These are phyloP conservation scores for Carduelis carduelis DNA, from an alignment of 2,797 vertebrate species.

Conservation along the genomic window DNA sequence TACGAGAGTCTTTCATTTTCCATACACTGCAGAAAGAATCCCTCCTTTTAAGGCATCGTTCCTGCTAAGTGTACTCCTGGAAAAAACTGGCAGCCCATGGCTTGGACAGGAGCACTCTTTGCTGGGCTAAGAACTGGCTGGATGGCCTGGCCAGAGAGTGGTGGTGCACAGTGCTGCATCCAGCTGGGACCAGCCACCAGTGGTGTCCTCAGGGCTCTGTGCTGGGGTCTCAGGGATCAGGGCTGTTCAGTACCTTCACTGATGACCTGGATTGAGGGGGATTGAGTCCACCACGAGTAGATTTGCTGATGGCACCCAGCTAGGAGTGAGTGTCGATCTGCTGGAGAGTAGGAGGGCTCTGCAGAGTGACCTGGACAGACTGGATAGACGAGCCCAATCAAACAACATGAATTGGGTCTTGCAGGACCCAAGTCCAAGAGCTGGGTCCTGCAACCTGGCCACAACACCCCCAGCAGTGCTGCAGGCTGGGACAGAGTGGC, in stretches of 20 bases:
- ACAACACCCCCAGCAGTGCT: not conserved
- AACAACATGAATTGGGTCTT: not conserved
- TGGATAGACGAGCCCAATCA: not conserved
- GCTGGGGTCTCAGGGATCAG: not conserved
- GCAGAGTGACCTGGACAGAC: not conserved
- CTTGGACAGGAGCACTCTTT: not conserved
- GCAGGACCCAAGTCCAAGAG: not conserved
- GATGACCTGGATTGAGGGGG: not conserved
- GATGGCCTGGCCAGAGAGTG: accelerated
- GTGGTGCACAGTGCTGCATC: not conserved
- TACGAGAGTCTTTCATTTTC: not conserved
- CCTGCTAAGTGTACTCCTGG: not conserved
- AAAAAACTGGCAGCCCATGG: not conserved
- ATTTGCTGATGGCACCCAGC: not conserved
- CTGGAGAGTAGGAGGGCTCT: not conserved
- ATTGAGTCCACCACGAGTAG: not conserved
- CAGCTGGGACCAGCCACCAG: not conserved
- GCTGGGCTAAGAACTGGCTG: not conserved
- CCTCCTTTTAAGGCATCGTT: slow-evolving; percentile 3
- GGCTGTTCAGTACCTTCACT: too few relatives aligned
- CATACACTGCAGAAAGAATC: not conserved
- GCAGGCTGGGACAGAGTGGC: not conserved
- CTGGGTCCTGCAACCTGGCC: not conserved
- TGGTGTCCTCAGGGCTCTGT: not conserved
- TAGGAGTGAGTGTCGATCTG: not conserved